A percentile compares a stretch with the other conserved stretches of the same genome.
phyloP scores from a whole-genome alignment of 2,113 vertebrate species.

The Anhinga anhinga region DNA sequence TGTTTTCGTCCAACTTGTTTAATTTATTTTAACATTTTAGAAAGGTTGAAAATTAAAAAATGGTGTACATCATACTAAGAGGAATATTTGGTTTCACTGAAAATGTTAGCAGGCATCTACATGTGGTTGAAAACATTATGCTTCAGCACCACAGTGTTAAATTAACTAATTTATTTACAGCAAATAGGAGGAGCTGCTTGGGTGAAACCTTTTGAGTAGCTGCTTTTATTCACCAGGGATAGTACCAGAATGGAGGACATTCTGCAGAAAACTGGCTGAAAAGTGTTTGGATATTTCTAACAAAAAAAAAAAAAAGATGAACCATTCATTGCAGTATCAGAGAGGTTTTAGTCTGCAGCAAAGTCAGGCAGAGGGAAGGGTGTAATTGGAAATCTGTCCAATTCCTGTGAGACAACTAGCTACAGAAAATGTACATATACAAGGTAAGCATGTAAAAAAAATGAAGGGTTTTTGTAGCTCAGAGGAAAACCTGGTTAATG shows the following conservation, averaged over 20 bases:
- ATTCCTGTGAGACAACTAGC: not conserved
- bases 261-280: not conserved
- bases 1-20: not conserved
- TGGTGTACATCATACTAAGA: not conserved
- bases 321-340: not conserved
- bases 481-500: not conserved
- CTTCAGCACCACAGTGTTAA: not conserved
- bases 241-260: not conserved
- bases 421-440: not conserved
- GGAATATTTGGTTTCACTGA: not conserved
- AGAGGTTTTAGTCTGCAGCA: not conserved
- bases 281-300: not conserved
- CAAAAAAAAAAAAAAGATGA: not conserved
- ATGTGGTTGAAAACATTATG: not conserved
- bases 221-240: not conserved
- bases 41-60: not conserved
- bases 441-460: not conserved
- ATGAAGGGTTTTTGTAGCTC: not conserved
- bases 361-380: not conserved
- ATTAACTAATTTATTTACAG: not conserved
- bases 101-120: not conserved
- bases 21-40: not conserved
- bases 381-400: not conserved
- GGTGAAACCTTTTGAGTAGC: not conserved
- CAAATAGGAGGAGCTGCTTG: not conserved